Conservation (phyloP, 2,797 vertebrate genomes). For the Liasis olivaceus region DNA sequence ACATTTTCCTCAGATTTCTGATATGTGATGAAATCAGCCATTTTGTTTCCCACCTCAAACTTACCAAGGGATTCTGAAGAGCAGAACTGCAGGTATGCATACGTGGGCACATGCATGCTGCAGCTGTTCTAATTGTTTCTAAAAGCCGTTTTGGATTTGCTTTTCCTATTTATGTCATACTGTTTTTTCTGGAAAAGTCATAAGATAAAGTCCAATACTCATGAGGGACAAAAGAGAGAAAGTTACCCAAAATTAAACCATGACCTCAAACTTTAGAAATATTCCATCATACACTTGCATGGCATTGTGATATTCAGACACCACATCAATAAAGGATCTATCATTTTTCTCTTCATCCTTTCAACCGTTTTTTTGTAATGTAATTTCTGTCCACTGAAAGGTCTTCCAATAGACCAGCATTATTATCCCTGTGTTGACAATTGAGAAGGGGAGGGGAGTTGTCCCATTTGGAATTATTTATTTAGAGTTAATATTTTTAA, state of each 20-base stretch:
- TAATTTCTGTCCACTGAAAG: background rate
- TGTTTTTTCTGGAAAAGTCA: background rate
- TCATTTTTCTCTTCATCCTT: background rate
- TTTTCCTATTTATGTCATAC: background rate
- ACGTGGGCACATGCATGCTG: background rate
- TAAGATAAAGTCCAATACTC: background rate
- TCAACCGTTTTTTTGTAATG: background rate
- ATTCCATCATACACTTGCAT: background rate
- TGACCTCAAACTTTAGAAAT: background rate
- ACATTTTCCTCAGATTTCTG: slow-evolving; percentile 18
- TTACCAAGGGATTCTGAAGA: background rate
- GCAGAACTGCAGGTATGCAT: too few species aligned
- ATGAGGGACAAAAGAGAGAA: background rate
- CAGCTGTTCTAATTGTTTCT: background rate
- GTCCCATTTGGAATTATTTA: background rate
- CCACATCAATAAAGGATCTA: background rate
- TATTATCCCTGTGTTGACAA: background rate
- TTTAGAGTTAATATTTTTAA: background rate
- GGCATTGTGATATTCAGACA: background rate
- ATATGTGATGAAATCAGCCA: background rate
- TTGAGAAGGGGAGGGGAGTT: background rate
- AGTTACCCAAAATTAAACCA: background rate
- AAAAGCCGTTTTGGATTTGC: background rate
- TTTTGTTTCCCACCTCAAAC: background rate
- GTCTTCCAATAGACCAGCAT: background rate